A percentile compares a stretch with the other conserved stretches of the same genome.
phyloP scores from a whole-genome alignment of 2,888 invertebrate species.

The Drosophila neutralis region DNA sequence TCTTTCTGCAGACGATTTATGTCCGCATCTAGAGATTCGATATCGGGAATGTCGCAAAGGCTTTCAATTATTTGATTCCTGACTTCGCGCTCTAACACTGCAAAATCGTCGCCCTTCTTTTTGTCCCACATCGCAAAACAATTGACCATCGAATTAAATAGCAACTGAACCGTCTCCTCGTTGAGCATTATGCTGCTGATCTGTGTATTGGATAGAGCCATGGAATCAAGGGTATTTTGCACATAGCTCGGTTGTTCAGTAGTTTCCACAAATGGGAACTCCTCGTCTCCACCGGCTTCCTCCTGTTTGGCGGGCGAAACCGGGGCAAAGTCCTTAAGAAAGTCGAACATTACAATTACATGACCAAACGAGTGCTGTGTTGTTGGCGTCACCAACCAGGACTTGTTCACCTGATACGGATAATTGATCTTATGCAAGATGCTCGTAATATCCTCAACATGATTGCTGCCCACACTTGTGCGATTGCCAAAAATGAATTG shows the following conservation, averaged over 20 bases:
- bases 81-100: conserved; percentile 59
- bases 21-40: conserved; percentile 59
- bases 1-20: conserved; percentile 47
- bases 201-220: conserved; percentile 46
- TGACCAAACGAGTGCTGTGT: conserved; percentile 83
- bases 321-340: conserved; percentile 80
- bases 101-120: conserved; percentile 72
- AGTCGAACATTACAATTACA: conserved; percentile 81
- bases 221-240: conserved; percentile 50
- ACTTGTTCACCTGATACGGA: conserved; percentile 83
- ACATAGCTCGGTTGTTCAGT: conserved; percentile 54
- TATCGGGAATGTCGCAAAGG: conserved; percentile 55
- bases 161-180: conserved; percentile 65
- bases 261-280: conserved; percentile 62
- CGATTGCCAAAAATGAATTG: conserved; percentile 79
- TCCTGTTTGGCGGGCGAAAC: conserved; percentile 23
- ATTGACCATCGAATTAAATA: conserved; percentile 68
- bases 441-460: conserved; percentile 81
- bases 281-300: conserved; percentile 26
- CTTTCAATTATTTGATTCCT: conserved; percentile 69
- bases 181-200: conserved; percentile 53
- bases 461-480: conserved; percentile 73
- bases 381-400: conserved; percentile 84
- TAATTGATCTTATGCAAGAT: conserved; percentile 81
- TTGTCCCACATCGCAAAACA: conserved; percentile 81